These are phyloP conservation scores for Scartelaos histophorus DNA, from an alignment of 2,113 vertebrate genomes.

Conservation along the genomic window DNA sequence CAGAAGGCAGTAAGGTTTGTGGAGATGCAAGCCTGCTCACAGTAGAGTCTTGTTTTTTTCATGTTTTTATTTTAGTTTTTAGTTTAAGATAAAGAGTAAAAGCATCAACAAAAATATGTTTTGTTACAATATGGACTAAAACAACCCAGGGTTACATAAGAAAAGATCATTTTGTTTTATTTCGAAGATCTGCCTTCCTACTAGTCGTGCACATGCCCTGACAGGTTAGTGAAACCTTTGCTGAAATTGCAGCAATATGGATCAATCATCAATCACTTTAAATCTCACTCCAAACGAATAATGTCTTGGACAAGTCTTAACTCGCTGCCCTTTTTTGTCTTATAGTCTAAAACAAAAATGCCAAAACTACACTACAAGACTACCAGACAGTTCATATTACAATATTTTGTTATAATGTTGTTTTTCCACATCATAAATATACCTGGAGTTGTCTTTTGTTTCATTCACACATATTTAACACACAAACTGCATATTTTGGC, in stretches of 20 bases:
- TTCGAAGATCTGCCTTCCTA: not conserved
- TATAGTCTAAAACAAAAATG: not conserved
- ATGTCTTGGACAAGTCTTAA: slow-evolving; percentile 29
- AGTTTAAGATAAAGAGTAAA: too few species aligned
- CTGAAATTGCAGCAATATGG: not conserved
- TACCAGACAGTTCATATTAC: not conserved
- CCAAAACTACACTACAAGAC: not conserved
- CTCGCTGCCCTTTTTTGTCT: not conserved
- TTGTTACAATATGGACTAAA: too few species aligned
- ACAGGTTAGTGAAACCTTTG: slow-evolving; percentile 14
- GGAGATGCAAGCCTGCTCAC: too few species aligned
- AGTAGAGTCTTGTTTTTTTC: too few species aligned
- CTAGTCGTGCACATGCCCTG: slow-evolving; percentile 7
- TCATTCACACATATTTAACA: too few species aligned
- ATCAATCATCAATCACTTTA: not conserved
- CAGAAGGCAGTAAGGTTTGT: too few species aligned
- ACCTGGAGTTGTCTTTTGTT: too few species aligned
- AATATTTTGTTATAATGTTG: too few species aligned
- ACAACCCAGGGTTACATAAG: not conserved
- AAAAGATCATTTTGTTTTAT: not conserved
- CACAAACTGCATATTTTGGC: too few species aligned
- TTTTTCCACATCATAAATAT: too few species aligned
- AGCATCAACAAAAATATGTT: too few species aligned
- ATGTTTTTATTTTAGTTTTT: too few species aligned
- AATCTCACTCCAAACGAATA: slow-evolving; percentile 4